Evolutionary conservation across 2,113 vertebrate species (phyloP).

Genomic region (Actinemys pallida): DNA sequence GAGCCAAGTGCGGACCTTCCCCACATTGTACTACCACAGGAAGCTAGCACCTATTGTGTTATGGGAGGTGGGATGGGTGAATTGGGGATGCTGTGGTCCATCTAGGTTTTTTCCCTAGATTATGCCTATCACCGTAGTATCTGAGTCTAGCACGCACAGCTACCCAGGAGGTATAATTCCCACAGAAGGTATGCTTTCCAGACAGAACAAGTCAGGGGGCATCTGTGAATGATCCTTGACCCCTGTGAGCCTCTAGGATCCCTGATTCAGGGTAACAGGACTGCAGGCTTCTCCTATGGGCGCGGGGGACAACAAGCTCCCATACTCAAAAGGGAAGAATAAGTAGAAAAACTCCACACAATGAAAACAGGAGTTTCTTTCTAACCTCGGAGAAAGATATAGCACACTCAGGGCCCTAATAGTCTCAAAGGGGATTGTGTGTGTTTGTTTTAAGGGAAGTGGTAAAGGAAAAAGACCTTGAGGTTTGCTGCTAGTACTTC

Average conservation of each 20-base stretch:
- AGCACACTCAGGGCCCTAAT: neutral
- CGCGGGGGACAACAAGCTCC: neutral
- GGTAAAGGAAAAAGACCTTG: neutral
- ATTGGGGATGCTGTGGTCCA: neutral
- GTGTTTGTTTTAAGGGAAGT: neutral
- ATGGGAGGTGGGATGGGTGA: fast-evolving
- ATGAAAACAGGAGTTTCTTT: neutral
- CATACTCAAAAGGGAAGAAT: neutral
- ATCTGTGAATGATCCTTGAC: neutral
- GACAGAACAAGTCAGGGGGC: neutral
- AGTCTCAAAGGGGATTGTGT: neutral
- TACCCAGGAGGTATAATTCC: neutral
- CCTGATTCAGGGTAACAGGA: neutral
- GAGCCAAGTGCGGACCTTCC: too few relatives aligned
- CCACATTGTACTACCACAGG: too few relatives aligned
- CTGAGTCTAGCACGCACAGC: neutral
- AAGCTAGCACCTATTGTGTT: too few relatives aligned
- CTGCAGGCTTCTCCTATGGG: neutral
- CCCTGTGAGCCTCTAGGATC: neutral
- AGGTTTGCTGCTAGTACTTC: neutral
- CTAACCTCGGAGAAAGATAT: neutral
- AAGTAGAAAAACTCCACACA: neutral
- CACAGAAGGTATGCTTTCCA: neutral
- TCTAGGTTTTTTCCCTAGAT: neutral
- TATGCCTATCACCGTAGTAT: neutral